A percentile compares a stretch with the other conserved stretches of the same genome.
phyloP scores from a whole-genome alignment of 1,140 invertebrate species.

The Orchesella cincta region DNA sequence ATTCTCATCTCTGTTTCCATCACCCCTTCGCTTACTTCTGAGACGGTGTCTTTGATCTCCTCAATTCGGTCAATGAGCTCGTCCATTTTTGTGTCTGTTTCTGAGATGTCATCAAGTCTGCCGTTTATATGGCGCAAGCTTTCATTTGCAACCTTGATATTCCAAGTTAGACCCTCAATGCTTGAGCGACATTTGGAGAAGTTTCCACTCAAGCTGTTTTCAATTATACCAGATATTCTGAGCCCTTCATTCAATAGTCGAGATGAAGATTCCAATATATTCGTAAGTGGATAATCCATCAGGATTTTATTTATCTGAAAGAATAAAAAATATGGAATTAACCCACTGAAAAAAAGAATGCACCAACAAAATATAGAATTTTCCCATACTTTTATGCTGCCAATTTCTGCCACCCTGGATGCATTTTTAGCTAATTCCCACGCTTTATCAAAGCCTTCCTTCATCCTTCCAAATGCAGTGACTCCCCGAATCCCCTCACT shows the following conservation, averaged over 20 bases:
- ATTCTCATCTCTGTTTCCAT: constrained; percentile 37
- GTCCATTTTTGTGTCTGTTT: constrained; percentile 36
- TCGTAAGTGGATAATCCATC: neutral
- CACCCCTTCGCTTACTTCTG: constrained; percentile 29
- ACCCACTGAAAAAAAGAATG: neutral
- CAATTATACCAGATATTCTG: constrained; percentile 2
- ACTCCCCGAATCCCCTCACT: constrained; percentile 11
- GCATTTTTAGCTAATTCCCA: constrained; percentile 36
- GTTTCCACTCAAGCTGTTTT: constrained; percentile 30
- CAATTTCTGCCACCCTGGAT: neutral
- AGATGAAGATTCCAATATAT: constrained; percentile 28
- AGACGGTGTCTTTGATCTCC: constrained; percentile 31
- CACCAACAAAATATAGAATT: too few species aligned
- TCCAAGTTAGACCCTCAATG: constrained; percentile 36
- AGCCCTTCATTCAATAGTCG: constrained; percentile 29
- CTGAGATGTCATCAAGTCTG: neutral
- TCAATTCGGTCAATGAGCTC: constrained; percentile 39
- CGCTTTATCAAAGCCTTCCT: constrained; percentile 38
- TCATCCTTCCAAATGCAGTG: constrained; percentile 43
- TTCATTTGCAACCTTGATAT: constrained; percentile 34
- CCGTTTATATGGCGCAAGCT: constrained; percentile 30
- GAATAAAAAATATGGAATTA: constrained; percentile 10
- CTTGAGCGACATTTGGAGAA: neutral
- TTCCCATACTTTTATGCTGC: constrained; percentile 15
- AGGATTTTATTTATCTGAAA: neutral